Percentiles rank a stretch among this genome's conserved stretches.
Conservation (phyloP, 2,888 invertebrate genomes). For the Sesia apiformis region DNA sequence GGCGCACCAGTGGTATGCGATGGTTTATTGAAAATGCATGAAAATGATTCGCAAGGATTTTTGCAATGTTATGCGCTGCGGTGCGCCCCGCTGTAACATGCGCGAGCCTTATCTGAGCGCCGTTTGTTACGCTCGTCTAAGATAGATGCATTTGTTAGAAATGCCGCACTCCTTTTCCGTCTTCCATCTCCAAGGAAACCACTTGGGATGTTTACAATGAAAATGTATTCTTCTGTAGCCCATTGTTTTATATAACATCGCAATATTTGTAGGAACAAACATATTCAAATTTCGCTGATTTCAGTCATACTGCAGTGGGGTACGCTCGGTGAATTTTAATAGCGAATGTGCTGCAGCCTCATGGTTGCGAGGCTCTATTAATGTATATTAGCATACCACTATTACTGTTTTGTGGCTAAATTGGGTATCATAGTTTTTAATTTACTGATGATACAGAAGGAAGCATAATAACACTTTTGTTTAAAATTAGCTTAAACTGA, state of each 20-base stretch:
- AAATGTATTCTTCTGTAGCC: neutral
- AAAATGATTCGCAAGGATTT: no score
- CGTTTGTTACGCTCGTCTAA: neutral
- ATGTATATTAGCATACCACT: neutral
- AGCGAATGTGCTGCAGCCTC: constrained; percentile 7
- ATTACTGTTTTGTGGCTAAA: neutral
- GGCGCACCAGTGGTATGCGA: no score
- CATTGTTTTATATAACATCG: neutral
- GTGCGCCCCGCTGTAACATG: no score
- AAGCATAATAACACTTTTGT: no score
- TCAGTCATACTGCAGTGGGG: constrained; percentile 16
- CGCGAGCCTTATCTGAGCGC: neutral
- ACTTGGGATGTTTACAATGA: neutral
- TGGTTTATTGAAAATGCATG: no score
- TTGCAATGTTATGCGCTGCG: no score
- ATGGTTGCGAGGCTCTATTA: neutral
- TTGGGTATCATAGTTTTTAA: neutral
- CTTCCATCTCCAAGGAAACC: neutral
- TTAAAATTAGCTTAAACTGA: no score
- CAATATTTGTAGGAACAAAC: constrained; percentile 1
- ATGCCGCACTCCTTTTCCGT: neutral
- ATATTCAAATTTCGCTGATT: constrained; percentile 11
- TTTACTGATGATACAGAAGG: no score
- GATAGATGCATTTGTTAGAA: neutral
- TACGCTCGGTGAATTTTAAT: constrained; percentile 15